Percentiles rank a stretch among this genome's conserved stretches.
Conservation (phyloP, 2,888 invertebrate genomes). For the Pandemis cinnamomeana region DNA sequence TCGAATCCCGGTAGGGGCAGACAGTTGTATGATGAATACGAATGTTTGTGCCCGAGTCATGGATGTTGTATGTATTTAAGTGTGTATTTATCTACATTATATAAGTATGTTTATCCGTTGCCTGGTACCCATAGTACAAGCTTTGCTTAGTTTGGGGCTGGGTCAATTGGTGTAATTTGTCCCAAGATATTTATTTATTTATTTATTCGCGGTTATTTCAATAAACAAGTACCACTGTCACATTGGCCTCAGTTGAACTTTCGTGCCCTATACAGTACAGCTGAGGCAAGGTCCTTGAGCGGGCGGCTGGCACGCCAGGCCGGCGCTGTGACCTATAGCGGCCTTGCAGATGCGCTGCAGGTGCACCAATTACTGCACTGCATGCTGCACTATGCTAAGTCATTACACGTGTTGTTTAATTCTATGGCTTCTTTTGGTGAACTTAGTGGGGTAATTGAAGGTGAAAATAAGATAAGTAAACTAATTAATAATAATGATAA, state of each 20-base stretch:
- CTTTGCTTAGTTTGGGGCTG: no score
- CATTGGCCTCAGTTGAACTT: conserved; percentile 1
- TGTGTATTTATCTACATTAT: no score
- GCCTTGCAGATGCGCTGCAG: conserved; percentile 66
- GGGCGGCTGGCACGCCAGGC: conserved; percentile 65
- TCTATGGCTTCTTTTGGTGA: conserved; percentile 10
- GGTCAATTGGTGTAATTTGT: no score
- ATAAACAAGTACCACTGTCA: conserved; percentile 1
- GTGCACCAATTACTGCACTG: conserved; percentile 46
- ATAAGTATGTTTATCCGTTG: no score
- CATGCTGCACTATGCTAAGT: conserved; percentile 15
- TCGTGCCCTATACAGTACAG: conserved; percentile 56
- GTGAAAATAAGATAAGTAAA: background rate
- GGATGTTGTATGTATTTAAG: no score
- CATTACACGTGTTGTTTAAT: conserved; percentile 23
- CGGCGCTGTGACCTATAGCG: conserved; percentile 80
- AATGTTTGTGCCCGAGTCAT: no score
- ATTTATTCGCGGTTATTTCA: no score
- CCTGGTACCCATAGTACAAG: no score
- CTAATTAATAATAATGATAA: background rate
- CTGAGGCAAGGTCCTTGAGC: conserved; percentile 66
- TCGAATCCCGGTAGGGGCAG: no score
- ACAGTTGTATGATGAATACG: no score
- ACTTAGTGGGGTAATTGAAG: background rate
- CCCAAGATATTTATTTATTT: no score